A percentile compares a stretch with the other conserved stretches of the same genome.
Evolutionary conservation across 2,797 vertebrate genomes (phyloP).

Genomic region (Epinephelus coioides): DNA sequence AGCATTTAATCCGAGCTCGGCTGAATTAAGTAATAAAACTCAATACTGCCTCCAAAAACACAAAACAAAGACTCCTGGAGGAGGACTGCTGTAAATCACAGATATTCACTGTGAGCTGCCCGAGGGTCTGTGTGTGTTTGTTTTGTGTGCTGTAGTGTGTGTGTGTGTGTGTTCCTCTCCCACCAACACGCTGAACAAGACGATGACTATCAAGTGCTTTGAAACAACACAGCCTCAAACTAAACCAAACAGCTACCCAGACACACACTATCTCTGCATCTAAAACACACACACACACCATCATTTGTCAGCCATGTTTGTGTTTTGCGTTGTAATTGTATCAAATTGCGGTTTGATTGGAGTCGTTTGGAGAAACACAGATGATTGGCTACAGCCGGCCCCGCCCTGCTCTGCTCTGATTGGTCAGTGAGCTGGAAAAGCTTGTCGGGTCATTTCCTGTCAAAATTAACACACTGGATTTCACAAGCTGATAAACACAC

Average conservation of each 20-base stretch:
- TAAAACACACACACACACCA: slow-evolving; percentile 62
- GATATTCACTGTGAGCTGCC: slow-evolving; percentile 1
- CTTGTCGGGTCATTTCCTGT: slow-evolving; percentile 69
- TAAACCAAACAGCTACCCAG: slow-evolving; percentile 72
- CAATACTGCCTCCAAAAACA: slow-evolving; percentile 2
- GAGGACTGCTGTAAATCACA: slow-evolving; percentile 37
- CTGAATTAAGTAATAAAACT: slow-evolving; percentile 18
- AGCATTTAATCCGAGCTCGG: slow-evolving; percentile 13
- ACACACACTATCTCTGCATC: slow-evolving; percentile 76
- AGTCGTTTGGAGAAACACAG: slow-evolving; percentile 52
- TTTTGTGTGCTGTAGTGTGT: slow-evolving; percentile 35
- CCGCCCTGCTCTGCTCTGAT: slow-evolving; percentile 69
- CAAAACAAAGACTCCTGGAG: slow-evolving; percentile 14
- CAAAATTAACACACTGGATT: slow-evolving; percentile 57
- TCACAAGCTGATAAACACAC: slow-evolving; percentile 70
- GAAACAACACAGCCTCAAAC: slow-evolving; percentile 73
- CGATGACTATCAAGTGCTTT: slow-evolving; percentile 71
- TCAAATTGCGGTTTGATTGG: slow-evolving; percentile 78
- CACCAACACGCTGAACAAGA: slow-evolving; percentile 57
- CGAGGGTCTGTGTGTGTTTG: slow-evolving; percentile 19
- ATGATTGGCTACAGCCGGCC: slow-evolving; percentile 58
- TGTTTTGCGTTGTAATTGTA: slow-evolving; percentile 70
- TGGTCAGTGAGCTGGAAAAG: slow-evolving; percentile 72
- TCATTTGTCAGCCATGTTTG: slow-evolving; percentile 70
- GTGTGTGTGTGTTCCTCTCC: slow-evolving; percentile 48